Base-by-base conservation (phyloP, 2,797 vertebrate species). In the Epinephelus coioides region DNA sequence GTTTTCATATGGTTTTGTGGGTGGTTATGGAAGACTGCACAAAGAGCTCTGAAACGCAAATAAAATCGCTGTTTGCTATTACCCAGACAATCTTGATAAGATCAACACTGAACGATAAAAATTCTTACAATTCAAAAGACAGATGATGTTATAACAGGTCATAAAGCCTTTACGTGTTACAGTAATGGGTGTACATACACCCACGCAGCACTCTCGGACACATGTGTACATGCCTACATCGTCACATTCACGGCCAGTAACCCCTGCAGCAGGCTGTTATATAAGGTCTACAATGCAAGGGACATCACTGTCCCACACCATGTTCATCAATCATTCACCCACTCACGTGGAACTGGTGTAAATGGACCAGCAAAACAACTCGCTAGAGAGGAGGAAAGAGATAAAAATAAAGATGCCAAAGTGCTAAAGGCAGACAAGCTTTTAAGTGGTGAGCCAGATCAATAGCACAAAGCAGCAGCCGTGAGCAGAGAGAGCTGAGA, bases 251-350 rank as follows among this genome's bases (percentile, higher is more conserved):
- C 7, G 53, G 67, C 53, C 62, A 50, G 49, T 55, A 79, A 69
- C 11, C 74, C 73, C 75, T 69, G 76, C 73, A 54, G 79, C 44
- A 63, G 47, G 67, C 54, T 72, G 66, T 88, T 87, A 81, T 49
- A 71, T 80, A 89, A 90, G 55, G 43, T 69, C 23, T 34, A 44
- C 78, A 68, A 68, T 72, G 59, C 40, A 78, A 67, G 15, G 43
- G 61, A 67, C 70, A 71, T 81, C 50, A 77, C 59, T 56, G 76
- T 76, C 70, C 54, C 59, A 54, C 61, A 54, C 59, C 49, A 61
- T 12, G 11, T 62, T 85, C 60, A 87, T 89, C 86, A 89, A 86
- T 91, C 81, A 88, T 87, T 92, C 73, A 83, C 55, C 69, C 79
- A 27, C 65, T 88, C 86, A 80, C n/a, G 13, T 76, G 77, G 73